These are phyloP conservation scores for Gulo gulo DNA, from an alignment of 2,113 vertebrate species.

Conservation along the genomic window DNA sequence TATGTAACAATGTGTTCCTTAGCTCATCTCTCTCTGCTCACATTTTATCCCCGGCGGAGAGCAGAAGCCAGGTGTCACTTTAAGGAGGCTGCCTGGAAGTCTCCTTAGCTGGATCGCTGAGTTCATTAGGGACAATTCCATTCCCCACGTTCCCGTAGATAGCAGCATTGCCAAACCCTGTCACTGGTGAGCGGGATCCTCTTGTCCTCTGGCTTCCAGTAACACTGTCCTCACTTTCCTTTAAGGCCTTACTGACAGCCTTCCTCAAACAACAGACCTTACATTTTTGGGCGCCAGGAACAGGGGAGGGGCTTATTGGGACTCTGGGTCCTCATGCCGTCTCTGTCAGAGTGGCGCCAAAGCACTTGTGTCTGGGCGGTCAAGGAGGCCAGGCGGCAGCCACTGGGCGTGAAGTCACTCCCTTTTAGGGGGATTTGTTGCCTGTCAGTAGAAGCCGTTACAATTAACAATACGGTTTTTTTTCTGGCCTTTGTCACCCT, in stretches of 20 bases:
- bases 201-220: neutral
- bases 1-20: neutral
- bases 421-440: neutral
- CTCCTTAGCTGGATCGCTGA: neutral
- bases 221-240: neutral
- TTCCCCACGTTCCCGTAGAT: neutral
- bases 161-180: neutral
- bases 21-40: neutral
- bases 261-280: neutral
- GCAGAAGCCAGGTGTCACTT: constrained; percentile 20
- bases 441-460: neutral
- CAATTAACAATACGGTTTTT: neutral
- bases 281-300: neutral
- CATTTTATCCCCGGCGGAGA: neutral
- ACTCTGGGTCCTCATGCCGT: neutral
- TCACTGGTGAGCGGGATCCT: neutral
- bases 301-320: neutral
- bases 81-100: neutral
- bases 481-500: neutral
- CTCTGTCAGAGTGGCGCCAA: neutral
- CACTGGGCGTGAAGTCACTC: neutral
- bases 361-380: neutral
- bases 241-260: neutral
- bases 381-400: neutral
- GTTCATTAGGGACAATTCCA: neutral